phyloP scores from a whole-genome alignment of 2,797 vertebrate species.

The Alca torda region DNA sequence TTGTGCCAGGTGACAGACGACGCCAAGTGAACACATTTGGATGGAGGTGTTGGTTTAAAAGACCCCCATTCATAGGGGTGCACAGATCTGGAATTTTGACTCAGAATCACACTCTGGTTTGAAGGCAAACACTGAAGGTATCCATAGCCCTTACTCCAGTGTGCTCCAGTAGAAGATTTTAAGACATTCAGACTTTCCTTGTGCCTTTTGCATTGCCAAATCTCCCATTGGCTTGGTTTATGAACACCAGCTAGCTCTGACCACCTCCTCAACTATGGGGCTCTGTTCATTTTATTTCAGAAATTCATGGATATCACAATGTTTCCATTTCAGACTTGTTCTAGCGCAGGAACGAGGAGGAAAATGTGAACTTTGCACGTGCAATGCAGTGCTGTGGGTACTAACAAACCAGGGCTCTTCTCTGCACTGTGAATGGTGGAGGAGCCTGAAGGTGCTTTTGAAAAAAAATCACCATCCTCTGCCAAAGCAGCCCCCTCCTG shows the following conservation, averaged over 20 bases:
- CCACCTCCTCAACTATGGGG: not conserved
- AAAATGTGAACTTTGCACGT: accelerated
- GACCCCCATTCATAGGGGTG: not conserved
- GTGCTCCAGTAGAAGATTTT: not conserved
- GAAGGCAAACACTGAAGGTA: not conserved
- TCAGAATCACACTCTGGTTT: not conserved
- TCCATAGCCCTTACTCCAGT: not conserved
- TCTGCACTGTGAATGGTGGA: not conserved
- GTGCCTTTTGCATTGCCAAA: not conserved
- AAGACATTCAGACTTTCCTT: not conserved
- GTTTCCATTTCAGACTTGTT: not conserved
- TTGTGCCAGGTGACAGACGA: not conserved
- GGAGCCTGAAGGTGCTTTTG: accelerated
- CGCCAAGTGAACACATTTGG: not conserved
- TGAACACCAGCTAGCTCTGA: not conserved
- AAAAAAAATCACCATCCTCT: not conserved
- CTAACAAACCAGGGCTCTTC: not conserved
- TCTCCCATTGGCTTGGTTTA: not conserved
- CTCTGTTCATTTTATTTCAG: not conserved
- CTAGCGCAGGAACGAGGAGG: not conserved
- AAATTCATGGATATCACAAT: not conserved
- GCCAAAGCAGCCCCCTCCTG: not conserved
- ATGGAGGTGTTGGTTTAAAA: not conserved
- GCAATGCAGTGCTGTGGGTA: not conserved
- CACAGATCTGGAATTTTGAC: not conserved